A percentile compares a stretch with the other conserved stretches of the same genome.
Evolutionary conservation across 2,888 invertebrate genomes (phyloP).

Genomic region (Ectobius pallidus): DNA sequence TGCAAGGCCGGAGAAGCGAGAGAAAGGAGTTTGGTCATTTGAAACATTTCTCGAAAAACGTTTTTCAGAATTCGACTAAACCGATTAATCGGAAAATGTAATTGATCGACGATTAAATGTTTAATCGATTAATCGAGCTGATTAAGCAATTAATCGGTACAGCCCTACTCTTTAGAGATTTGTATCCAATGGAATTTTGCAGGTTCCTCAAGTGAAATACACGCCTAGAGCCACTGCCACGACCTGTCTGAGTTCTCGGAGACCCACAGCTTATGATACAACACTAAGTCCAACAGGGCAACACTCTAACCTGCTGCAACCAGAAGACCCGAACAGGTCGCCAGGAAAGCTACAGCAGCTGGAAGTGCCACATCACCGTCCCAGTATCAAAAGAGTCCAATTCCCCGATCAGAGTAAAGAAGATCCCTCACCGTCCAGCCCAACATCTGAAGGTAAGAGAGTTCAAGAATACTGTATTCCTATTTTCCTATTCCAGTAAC

Average conservation of each 20-base stretch:
- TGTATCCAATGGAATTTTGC: no score
- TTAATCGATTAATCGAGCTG: no score
- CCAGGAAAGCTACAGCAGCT: neutral
- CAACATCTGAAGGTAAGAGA: slow-evolving; percentile 7
- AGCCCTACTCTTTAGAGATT: no score
- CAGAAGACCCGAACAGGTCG: slow-evolving; percentile 10
- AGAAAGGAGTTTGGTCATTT: no score
- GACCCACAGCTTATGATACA: slow-evolving; percentile 57
- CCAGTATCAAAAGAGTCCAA: slow-evolving; percentile 70
- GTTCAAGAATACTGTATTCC: no score
- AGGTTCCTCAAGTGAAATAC: slow-evolving; percentile 63
- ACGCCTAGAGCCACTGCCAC: slow-evolving; percentile 61
- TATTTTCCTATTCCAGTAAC: no score
- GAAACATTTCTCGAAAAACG: no score
- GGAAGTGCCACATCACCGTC: slow-evolving; percentile 50
- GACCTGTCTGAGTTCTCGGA: slow-evolving; percentile 58
- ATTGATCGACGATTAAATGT: no score
- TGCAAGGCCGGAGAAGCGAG: no score
- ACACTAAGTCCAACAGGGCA: slow-evolving; percentile 60
- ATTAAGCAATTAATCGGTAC: no score
- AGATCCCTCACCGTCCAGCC: slow-evolving; percentile 7
- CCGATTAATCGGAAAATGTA: no score
- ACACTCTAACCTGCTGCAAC: slow-evolving; percentile 54
- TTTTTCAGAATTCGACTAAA: no score
- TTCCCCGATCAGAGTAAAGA: slow-evolving; percentile 68